Conservation (phyloP, 2,888 invertebrate genomes). For the Scaptomyza caliginosa region DNA sequence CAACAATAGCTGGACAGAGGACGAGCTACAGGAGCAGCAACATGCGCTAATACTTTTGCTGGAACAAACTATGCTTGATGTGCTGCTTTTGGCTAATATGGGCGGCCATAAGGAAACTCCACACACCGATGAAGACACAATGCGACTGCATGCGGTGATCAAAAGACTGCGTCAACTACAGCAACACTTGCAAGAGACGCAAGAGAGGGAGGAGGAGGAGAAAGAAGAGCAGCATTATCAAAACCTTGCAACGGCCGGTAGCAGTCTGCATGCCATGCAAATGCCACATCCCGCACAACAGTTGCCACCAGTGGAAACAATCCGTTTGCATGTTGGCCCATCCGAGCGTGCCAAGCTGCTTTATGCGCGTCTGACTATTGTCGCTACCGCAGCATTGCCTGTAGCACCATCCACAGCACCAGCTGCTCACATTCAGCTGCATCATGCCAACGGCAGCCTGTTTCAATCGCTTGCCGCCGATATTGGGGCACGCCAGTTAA, state of each 20-base stretch:
- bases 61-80: slow-evolving; percentile 61
- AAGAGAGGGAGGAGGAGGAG: not conserved
- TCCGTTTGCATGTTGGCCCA: slow-evolving; percentile 54
- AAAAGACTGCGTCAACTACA: slow-evolving; percentile 66
- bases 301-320: slow-evolving; percentile 45
- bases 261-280: not conserved
- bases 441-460: slow-evolving; percentile 83
- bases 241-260: slow-evolving; percentile 13
- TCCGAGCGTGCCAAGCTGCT: slow-evolving; percentile 22
- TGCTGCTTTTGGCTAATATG: slow-evolving; percentile 62
- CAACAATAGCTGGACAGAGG: slow-evolving; percentile 49
- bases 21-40: slow-evolving; percentile 26
- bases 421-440: slow-evolving; percentile 76
- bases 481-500: slow-evolving; percentile 85
- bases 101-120: not conserved
- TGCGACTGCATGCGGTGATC: slow-evolving; percentile 62
- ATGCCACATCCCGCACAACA: slow-evolving; percentile 5
- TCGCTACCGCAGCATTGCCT: slow-evolving; percentile 45
- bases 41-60: slow-evolving; percentile 33
- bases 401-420: slow-evolving; percentile 68
- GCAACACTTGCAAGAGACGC: slow-evolving; percentile 23
- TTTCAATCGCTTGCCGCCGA: slow-evolving; percentile 85
- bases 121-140: slow-evolving; percentile 29
- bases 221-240: no score
- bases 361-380: slow-evolving; percentile 62